phyloP scores from a whole-genome alignment of 1,140 invertebrate species.

The Argopecten irradians region DNA sequence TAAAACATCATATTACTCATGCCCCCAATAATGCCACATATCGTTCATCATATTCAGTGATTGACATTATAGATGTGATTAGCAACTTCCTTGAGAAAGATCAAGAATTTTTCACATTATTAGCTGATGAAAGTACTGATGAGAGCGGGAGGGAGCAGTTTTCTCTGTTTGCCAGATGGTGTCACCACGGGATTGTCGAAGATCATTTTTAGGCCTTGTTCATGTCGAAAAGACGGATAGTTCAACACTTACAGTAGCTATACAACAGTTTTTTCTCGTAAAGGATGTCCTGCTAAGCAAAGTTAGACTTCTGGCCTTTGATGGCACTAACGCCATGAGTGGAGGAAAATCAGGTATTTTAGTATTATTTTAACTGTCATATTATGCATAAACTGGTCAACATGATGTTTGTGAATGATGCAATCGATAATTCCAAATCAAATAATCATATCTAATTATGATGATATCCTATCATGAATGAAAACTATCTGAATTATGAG shows the following conservation, averaged over 20 bases:
- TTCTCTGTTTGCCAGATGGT: conserved; percentile 26
- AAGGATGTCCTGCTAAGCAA: conserved; percentile 26
- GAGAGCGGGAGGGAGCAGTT: conserved; percentile 26
- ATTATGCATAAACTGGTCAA: too few relatives aligned
- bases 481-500: too few relatives aligned
- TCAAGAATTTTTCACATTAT: conserved; percentile 11
- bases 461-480: too few relatives aligned
- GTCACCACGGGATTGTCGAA: background rate
- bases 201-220: conserved; percentile 30
- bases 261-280: conserved; percentile 26
- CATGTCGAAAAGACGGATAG: conserved; percentile 33
- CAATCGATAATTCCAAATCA: too few relatives aligned
- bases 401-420: too few relatives aligned
- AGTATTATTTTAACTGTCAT: too few relatives aligned
- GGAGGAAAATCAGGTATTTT: conserved; percentile 27
- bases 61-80: conserved; percentile 4
- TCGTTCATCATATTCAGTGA: conserved; percentile 26
- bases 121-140: conserved; percentile 37
- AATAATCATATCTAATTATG: too few relatives aligned
- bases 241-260: background rate
- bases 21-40: conserved; percentile 14
- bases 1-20: conserved; percentile 23
- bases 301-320: conserved; percentile 24
- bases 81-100: background rate
- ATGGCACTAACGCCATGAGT: conserved; percentile 38